Percentiles rank a stretch among this genome's conserved stretches.
phyloP scores from a whole-genome alignment of 2,113 vertebrate species.

The Syngnathus floridae region DNA sequence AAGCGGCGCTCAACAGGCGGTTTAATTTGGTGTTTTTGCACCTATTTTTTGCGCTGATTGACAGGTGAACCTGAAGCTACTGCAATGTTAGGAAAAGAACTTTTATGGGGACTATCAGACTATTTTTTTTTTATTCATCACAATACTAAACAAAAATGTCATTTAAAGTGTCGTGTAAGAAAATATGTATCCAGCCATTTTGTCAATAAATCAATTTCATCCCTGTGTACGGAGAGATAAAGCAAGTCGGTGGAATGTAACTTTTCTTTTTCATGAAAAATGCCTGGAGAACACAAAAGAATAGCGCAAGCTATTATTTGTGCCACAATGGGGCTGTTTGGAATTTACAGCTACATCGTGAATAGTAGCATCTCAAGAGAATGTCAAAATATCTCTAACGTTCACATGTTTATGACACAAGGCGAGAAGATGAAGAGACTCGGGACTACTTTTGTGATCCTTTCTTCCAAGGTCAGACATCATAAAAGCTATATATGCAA shows the following conservation, averaged over 20 bases:
- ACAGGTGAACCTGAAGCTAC: constrained; percentile 5
- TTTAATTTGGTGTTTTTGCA: background rate
- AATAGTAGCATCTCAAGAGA: background rate
- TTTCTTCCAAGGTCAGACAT: background rate
- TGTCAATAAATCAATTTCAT: background rate
- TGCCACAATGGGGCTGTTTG: background rate
- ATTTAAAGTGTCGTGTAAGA: no score
- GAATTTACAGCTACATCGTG: background rate
- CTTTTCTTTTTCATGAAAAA: background rate
- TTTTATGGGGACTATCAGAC: background rate
- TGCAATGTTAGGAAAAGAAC: background rate
- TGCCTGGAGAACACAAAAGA: background rate
- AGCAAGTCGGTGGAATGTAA: background rate
- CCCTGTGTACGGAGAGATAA: background rate
- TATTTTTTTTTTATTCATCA: no score
- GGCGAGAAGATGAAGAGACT: background rate
- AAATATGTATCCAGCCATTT: background rate
- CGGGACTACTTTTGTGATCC: no score
- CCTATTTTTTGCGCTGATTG: background rate
- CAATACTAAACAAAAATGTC: no score
- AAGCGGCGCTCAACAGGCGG: constrained; percentile 18
- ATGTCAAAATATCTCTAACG: background rate
- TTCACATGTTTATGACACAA: background rate
- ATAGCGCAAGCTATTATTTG: background rate
- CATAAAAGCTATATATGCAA: no score